Conservation (phyloP, 37 sponge, comb jelly and placozoan genomes). For the Diacarnus erythraeanus region DNA sequence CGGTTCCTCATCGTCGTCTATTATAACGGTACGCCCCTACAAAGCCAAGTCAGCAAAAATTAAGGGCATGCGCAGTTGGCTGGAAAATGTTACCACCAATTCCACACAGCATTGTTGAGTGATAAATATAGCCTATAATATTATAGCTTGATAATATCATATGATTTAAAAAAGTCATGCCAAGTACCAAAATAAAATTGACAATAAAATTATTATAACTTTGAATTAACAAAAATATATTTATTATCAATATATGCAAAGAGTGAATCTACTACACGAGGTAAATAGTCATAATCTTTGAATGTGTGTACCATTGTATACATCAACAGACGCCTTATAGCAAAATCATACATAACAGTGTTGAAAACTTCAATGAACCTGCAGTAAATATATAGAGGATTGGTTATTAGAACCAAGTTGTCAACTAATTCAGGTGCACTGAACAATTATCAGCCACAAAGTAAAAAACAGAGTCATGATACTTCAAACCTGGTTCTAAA, state of each 20-base stretch:
- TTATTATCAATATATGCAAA: conserved; percentile 22
- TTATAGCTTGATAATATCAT: too few species aligned
- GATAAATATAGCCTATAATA: too few species aligned
- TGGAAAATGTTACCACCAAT: too few species aligned
- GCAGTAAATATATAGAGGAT: background rate
- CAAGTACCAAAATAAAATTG: too few species aligned
- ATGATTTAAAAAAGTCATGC: too few species aligned
- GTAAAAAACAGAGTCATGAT: background rate
- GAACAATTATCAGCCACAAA: background rate
- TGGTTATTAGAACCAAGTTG: too few species aligned
- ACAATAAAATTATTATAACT: background rate
- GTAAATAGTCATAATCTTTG: conserved; percentile 77
- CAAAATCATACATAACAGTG: conserved; percentile 43
- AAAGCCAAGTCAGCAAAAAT: too few species aligned
- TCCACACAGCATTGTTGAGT: too few species aligned
- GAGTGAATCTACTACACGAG: conserved; percentile 52
- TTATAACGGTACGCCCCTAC: too few species aligned
- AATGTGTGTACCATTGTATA: conserved; percentile 82
- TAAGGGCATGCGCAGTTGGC: too few species aligned
- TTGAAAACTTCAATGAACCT: conserved; percentile 63
- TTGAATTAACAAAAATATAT: background rate
- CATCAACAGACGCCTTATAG: conserved; percentile 58
- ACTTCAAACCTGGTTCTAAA: background rate
- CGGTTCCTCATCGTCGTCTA: too few species aligned
- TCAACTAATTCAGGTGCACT: too few species aligned